These are phyloP conservation scores for Poeciliopsis occidentalis DNA, from an alignment of 2,113 vertebrate species.

Conservation along the genomic window DNA sequence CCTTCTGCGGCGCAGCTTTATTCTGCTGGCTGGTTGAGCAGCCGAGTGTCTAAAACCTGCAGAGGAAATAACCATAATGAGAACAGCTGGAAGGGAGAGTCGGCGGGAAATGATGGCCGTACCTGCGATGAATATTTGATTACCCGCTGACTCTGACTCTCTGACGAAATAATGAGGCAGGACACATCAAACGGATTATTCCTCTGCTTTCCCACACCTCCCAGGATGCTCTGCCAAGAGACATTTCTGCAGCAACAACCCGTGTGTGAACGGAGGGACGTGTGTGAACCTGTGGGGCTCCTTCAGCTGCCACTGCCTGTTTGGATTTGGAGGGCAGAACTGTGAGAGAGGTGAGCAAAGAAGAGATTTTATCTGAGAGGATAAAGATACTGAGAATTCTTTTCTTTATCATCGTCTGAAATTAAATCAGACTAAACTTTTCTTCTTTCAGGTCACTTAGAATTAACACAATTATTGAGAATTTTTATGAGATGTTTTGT, in stretches of 20 bases:
- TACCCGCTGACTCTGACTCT: conserved; percentile 21
- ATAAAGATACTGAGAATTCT: no score
- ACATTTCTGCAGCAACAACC: conserved; percentile 86
- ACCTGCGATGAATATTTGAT: conserved; percentile 60
- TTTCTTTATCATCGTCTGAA: no score
- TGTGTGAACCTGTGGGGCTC: conserved; percentile 91
- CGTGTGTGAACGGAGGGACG: conserved; percentile 89
- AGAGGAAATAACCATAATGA: conserved; percentile 41
- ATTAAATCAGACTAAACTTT: no score
- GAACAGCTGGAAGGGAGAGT: conserved; percentile 40
- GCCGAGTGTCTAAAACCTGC: conserved; percentile 18
- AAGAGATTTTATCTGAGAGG: not conserved
- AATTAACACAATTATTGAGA: no score
- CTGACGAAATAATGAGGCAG: conserved; percentile 53
- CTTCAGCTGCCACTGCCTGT: conserved; percentile 88
- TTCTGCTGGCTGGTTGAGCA: conserved; percentile 15
- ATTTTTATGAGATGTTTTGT: no score
- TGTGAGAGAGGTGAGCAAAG: conserved; percentile 85
- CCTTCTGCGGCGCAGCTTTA: not conserved
- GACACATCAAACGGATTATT: conserved; percentile 28
- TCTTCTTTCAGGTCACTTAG: no score
- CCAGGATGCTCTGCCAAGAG: conserved; percentile 90
- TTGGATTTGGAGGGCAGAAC: conserved; percentile 89
- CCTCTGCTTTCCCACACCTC: not conserved
- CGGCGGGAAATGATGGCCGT: conserved; percentile 43